Base-by-base conservation (phyloP, 2,113 vertebrate species). In the Spea bombifrons region DNA sequence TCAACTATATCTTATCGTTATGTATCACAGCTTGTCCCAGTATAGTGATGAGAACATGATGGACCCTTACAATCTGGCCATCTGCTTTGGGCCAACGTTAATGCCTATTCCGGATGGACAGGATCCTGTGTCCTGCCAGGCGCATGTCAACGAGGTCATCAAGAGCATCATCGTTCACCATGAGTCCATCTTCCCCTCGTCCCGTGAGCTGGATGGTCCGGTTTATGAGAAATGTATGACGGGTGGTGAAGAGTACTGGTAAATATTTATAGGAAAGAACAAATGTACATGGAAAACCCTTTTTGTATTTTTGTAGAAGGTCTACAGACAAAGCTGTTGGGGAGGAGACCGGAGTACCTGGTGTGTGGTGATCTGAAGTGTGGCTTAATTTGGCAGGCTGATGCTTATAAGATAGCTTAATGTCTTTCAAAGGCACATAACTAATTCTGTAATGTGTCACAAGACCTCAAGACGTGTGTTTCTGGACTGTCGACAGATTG, bases 41-140 rank as follows among this genome's bases (percentile, higher is more conserved):
- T 99, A 98, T 87, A 99, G 97, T 0, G 97, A 99, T 71, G 97
- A 99, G 88, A 99, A 99, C 92, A 99, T 99, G 97, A 99, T 99
- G 97, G 97, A 99, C 83, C 94, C 97, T 82, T 99, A 99, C 90
- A 99, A 99, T 90, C 85, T 99, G 83, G 97, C 97, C 82, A 99
- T 98, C 89, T 99, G 97, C 92, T 99, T 99, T 4, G 97, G 97
- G 72, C 97, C 97, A 83, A 99, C 97, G 0, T 88, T 99, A 86
- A 98, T 99, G 96, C 97, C 96, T 78, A 98, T 99, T 76, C 97
- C 97, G 0, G 97, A 99, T 0, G 94, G 95, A 44, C 96, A 99
- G 88, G 97, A 99, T 86, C 97, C 96, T 0, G 97, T 99, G 83
- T 90, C 95, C 84, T 98, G 96, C 88, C 97, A 99, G 86, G 96